Conservation (phyloP, 2,797 vertebrate species). For the Erpetoichthys calabaricus region DNA sequence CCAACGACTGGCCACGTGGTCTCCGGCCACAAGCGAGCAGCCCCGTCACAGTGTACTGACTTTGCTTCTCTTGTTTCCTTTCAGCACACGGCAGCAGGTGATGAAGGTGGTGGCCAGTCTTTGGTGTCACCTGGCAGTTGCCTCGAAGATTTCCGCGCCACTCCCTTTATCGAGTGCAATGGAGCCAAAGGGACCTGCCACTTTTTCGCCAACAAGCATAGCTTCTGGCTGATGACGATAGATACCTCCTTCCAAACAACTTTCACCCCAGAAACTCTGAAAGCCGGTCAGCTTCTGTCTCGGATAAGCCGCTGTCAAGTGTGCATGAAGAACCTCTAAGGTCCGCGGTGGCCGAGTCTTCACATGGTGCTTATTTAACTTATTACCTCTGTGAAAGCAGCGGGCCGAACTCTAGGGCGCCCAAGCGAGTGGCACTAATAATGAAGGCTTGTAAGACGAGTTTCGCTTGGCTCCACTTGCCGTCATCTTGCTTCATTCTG, state of each 20-base stretch:
- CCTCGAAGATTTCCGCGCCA: slow-evolving; percentile 88
- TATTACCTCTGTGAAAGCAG: slow-evolving; percentile 73
- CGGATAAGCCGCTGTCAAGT: slow-evolving; percentile 96
- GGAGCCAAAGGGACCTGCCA: slow-evolving; percentile 88
- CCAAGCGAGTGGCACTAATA: background rate
- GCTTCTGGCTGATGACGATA: slow-evolving; percentile 87
- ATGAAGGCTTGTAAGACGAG: too few species aligned
- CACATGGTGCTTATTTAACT: slow-evolving; percentile 82
- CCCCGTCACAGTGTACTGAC: too few species aligned
- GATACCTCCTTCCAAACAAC: slow-evolving; percentile 69
- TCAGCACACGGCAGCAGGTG: slow-evolving; percentile 87
- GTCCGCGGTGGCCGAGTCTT: background rate
- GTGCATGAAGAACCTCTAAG: slow-evolving; percentile 96
- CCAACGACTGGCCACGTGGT: too few species aligned
- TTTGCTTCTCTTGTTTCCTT: too few species aligned
- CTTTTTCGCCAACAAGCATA: slow-evolving; percentile 92
- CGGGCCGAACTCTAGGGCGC: slow-evolving; percentile 14
- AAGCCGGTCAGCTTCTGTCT: slow-evolving; percentile 80
- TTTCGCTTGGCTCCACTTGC: too few species aligned
- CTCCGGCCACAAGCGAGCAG: too few species aligned
- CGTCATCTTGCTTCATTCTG: too few species aligned
- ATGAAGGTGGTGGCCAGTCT: slow-evolving; percentile 87
- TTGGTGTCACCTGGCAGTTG: slow-evolving; percentile 94
- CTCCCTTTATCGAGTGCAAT: slow-evolving; percentile 92
- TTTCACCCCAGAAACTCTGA: slow-evolving; percentile 70